phyloP scores from a whole-genome alignment of 2,797 vertebrate genomes.

The Percopsis omiscomaycus region DNA sequence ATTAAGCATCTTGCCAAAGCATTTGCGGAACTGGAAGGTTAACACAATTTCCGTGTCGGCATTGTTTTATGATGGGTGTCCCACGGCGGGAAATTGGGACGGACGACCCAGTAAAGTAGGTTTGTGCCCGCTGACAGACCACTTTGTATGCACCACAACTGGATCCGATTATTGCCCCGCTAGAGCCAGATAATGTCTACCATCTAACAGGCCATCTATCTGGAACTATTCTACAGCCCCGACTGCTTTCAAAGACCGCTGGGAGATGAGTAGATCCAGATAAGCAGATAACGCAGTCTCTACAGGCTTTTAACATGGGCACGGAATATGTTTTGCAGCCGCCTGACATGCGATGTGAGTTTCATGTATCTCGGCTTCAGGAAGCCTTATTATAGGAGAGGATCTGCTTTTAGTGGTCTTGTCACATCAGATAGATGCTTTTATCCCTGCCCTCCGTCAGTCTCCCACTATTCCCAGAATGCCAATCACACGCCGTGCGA shows the following conservation, averaged over 20 bases:
- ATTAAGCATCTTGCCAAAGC: conserved; percentile 63
- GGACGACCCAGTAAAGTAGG: conserved; percentile 51
- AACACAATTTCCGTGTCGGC: conserved; percentile 76
- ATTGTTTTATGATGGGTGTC: conserved; percentile 70
- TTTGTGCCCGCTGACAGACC: conserved; percentile 59
- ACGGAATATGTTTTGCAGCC: conserved; percentile 49
- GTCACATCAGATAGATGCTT: conserved; percentile 48
- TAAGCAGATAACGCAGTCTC: conserved; percentile 72
- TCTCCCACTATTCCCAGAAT: conserved; percentile 44
- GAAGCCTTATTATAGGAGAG: conserved; percentile 56
- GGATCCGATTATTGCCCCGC: conserved; percentile 73
- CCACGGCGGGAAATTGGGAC: conserved; percentile 45
- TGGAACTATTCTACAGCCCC: conserved; percentile 57
- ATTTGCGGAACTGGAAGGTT: conserved; percentile 64
- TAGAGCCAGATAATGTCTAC: conserved; percentile 75
- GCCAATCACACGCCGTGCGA: conserved; percentile 34
- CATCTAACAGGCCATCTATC: conserved; percentile 74
- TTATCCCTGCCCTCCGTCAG: conserved; percentile 36
- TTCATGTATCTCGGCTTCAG: conserved; percentile 56
- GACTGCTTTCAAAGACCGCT: conserved; percentile 63
- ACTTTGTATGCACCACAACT: conserved; percentile 45
- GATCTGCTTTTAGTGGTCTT: conserved; percentile 53
- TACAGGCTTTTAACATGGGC: conserved; percentile 69
- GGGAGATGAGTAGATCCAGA: conserved; percentile 68
- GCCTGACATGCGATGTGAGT: conserved; percentile 53